These are phyloP conservation scores for Romanogobio albipinnatus DNA, from an alignment of 2,113 vertebrate genomes.

Conservation along the genomic window DNA sequence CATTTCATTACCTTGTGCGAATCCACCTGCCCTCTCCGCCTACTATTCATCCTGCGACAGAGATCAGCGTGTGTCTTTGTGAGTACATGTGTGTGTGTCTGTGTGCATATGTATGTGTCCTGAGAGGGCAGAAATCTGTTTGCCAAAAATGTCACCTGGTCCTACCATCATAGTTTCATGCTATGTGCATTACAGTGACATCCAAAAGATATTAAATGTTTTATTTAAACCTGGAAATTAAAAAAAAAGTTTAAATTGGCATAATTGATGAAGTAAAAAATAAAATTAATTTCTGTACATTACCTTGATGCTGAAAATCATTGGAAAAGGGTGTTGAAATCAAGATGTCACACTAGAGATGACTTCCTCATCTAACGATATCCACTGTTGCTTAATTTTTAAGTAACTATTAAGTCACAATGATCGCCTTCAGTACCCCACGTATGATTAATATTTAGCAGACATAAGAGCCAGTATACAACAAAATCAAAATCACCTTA, in stretches of 20 bases:
- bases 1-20: conserved; percentile 77
- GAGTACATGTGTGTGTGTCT: conserved; percentile 27
- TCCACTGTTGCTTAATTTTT: conserved; percentile 18
- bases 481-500: neutral
- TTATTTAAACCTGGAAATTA: neutral
- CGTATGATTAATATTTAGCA: neutral
- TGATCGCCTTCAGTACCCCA: neutral
- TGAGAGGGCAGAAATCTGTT: conserved; percentile 10
- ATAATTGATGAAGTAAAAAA: neutral
- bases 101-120: conserved; percentile 34
- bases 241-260: neutral
- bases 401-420: conserved; percentile 22
- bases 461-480: neutral
- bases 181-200: neutral
- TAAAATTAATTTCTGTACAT: neutral
- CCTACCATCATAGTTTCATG: neutral
- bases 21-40: conserved; percentile 61
- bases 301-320: neutral
- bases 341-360: neutral
- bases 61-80: conserved; percentile 18
- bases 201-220: neutral
- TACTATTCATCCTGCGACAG: conserved; percentile 52
- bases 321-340: neutral
- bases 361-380: neutral
- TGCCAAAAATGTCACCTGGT: conserved; percentile 2